Percentiles rank a stretch among this genome's conserved stretches.
phyloP scores from a whole-genome alignment of 2,113 vertebrate genomes.

The Lepus americanus region DNA sequence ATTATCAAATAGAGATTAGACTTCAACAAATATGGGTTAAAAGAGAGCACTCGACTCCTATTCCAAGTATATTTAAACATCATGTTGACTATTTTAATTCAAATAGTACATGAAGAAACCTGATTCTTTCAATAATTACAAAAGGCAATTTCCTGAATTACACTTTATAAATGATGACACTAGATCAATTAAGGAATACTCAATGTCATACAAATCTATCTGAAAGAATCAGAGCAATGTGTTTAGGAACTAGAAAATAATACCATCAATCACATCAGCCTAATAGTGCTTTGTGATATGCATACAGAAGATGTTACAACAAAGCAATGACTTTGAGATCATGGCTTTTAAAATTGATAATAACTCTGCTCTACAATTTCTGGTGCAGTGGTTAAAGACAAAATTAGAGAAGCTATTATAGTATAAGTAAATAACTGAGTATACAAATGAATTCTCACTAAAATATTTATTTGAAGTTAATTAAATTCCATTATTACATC shows the following conservation, averaged over 20 bases:
- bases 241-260: constrained; percentile 63
- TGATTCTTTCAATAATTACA: constrained; percentile 58
- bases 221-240: constrained; percentile 22
- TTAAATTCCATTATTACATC: constrained; percentile 77
- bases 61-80: background rate
- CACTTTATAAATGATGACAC: background rate
- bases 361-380: constrained; percentile 40
- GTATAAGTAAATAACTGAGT: constrained; percentile 65
- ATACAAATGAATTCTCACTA: constrained; percentile 66
- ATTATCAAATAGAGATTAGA: background rate
- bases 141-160: constrained; percentile 40
- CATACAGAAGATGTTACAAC: constrained; percentile 11
- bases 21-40: background rate
- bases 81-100: constrained; percentile 1
- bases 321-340: constrained; percentile 14
- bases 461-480: constrained; percentile 80
- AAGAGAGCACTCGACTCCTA: background rate
- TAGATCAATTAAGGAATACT: constrained; percentile 52
- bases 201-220: background rate
- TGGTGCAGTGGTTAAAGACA: constrained; percentile 44
- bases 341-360: constrained; percentile 22
- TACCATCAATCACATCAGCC: constrained; percentile 51
- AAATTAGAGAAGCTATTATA: constrained; percentile 62
- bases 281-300: constrained; percentile 41
- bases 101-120: background rate